These are phyloP conservation scores for Luperina testacea DNA, from an alignment of 2,888 invertebrate genomes.

Conservation along the genomic window DNA sequence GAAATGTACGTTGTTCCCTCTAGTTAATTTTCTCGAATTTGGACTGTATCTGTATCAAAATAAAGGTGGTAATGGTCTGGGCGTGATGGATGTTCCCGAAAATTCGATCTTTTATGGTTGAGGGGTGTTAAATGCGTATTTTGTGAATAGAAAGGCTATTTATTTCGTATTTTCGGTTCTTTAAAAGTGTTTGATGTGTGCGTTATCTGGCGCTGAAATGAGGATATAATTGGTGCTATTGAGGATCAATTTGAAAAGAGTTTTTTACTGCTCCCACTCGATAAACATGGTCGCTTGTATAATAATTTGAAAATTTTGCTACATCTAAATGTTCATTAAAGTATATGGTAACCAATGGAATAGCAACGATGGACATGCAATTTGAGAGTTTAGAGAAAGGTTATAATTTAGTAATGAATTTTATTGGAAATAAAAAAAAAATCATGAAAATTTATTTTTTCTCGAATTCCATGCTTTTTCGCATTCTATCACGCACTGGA, in stretches of 20 bases:
- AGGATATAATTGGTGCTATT: slow-evolving; percentile 11
- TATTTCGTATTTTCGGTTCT: slow-evolving; percentile 49
- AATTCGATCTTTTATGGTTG: slow-evolving; percentile 57
- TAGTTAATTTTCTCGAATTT: slow-evolving; percentile 27
- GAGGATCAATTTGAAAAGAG: slow-evolving; percentile 16
- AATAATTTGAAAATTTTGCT: background rate
- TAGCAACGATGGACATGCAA: background rate
- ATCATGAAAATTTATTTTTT: background rate
- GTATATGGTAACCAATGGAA: background rate
- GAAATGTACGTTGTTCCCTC: slow-evolving; percentile 45
- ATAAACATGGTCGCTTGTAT: background rate
- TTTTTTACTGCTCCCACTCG: background rate
- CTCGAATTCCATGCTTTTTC: background rate
- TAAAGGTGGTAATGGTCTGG: slow-evolving; percentile 36
- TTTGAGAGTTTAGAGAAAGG: background rate
- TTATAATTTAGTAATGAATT: background rate
- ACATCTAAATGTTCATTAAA: background rate
- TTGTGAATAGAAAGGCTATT: slow-evolving; percentile 56
- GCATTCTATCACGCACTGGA: background rate
- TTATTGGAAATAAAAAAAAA: background rate
- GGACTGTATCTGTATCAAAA: background rate
- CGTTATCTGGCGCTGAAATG: slow-evolving; percentile 24
- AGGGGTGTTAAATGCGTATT: slow-evolving; percentile 61
- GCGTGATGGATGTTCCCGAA: slow-evolving; percentile 26
- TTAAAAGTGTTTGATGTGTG: slow-evolving; percentile 45